A percentile compares a stretch with the other conserved stretches of the same genome.
These are phyloP conservation scores for Polietes domitor DNA, from an alignment of 2,888 invertebrate species.

Conservation along the genomic window DNA sequence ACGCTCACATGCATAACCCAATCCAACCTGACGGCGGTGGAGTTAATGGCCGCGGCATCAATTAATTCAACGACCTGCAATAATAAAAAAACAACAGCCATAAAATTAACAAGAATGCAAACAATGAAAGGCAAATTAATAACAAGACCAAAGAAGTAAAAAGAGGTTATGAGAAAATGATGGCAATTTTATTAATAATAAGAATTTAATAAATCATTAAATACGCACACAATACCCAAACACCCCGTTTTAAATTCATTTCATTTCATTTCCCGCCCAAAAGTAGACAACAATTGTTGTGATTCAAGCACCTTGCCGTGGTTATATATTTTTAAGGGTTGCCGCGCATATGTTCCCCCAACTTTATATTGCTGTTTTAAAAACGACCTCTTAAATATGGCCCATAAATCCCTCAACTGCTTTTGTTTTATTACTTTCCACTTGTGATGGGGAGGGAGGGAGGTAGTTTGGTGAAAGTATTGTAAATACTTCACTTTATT, in stretches of 20 bases:
- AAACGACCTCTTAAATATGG: neutral
- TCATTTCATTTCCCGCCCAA: neutral
- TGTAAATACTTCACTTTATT: slow-evolving; percentile 13
- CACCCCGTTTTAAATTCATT: neutral
- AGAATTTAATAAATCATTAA: slow-evolving; percentile 35
- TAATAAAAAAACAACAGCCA: slow-evolving; percentile 18
- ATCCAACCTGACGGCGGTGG: slow-evolving; percentile 82
- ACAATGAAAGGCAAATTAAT: slow-evolving; percentile 24
- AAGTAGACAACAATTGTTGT: slow-evolving; percentile 5
- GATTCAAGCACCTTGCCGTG: neutral
- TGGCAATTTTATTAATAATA: slow-evolving; percentile 22
- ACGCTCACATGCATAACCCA: slow-evolving; percentile 81
- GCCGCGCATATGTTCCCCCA: neutral
- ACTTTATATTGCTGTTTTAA: slow-evolving; percentile 4
- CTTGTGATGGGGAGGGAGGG: neutral
- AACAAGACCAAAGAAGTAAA: slow-evolving; percentile 35
- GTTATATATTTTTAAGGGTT: neutral
- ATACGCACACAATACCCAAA: neutral
- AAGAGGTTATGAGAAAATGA: slow-evolving; percentile 11
- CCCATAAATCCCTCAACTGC: neutral
- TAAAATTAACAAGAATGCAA: slow-evolving; percentile 2
- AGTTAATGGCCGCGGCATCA: slow-evolving; percentile 82
- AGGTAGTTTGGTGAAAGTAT: neutral
- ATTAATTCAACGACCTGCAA: slow-evolving; percentile 87
- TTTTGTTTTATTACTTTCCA: neutral